These are phyloP conservation scores for Cotesia chilonis DNA, from an alignment of 1,140 invertebrate genomes.

Conservation along the genomic window DNA sequence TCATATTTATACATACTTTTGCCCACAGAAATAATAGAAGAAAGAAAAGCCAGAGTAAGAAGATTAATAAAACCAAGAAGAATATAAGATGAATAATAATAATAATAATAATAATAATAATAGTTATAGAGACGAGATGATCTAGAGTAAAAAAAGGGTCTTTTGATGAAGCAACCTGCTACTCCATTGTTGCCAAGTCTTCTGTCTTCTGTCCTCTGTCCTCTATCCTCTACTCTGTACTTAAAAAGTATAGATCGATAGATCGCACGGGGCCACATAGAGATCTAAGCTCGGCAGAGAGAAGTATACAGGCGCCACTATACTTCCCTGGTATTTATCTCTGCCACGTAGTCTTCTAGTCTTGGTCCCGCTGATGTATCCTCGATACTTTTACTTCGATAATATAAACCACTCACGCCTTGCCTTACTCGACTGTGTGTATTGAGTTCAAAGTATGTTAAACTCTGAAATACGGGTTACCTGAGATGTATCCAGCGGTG, in stretches of 20 bases:
- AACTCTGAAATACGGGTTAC: too few species aligned
- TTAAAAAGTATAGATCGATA: not conserved
- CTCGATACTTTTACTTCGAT: not conserved
- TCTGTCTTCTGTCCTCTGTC: too few species aligned
- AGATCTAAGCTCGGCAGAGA: not conserved
- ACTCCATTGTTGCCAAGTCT: constrained; percentile 18
- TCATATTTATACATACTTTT: too few species aligned
- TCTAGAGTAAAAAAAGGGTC: not conserved
- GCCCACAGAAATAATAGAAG: not conserved
- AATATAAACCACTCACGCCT: not conserved
- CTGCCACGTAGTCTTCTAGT: constrained; percentile 7
- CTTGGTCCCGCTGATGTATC: not conserved
- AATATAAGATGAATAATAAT: not conserved
- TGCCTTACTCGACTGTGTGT: not conserved
- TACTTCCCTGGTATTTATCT: constrained; percentile 15
- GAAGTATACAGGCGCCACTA: constrained; percentile 1
- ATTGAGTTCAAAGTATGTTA: too few species aligned
- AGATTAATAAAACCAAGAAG: not conserved
- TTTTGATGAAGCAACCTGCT: constrained; percentile 5
- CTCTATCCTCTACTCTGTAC: too few species aligned
- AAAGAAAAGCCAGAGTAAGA: too few species aligned
- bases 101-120: not conserved
- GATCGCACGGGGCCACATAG: too few species aligned
- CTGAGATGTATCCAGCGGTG: too few species aligned
- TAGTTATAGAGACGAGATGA: not conserved